Evolutionary conservation across 2,113 vertebrate species (phyloP).

Genomic region (Nematolebias whitei): DNA sequence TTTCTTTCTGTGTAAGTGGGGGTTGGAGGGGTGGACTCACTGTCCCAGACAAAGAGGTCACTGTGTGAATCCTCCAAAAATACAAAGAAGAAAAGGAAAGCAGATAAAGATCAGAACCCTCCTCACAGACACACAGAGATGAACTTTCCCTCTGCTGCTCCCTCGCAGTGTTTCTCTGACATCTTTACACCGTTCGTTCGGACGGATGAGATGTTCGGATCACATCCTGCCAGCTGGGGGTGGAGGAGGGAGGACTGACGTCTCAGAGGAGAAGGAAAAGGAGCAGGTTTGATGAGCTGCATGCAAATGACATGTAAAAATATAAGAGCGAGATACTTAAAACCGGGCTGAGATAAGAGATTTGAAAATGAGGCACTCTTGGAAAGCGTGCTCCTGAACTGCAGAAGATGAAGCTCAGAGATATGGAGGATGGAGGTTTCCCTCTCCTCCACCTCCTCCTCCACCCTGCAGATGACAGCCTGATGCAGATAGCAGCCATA

Average conservation of each 20-base stretch:
- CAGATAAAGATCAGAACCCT: constrained; percentile 80
- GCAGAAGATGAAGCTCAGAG: constrained; percentile 71
- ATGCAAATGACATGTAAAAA: constrained; percentile 82
- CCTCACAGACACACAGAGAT: constrained; percentile 70
- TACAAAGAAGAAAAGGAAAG: constrained; percentile 81
- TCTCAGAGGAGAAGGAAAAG: constrained; percentile 35
- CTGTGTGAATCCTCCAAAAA: constrained; percentile 82
- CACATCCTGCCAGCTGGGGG: no score
- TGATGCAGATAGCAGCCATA: constrained; percentile 68
- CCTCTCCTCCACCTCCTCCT: constrained; percentile 50
- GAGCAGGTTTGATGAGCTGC: constrained; percentile 71
- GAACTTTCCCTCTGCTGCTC: constrained; percentile 23
- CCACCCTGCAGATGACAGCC: constrained; percentile 35
- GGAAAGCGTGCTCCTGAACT: constrained; percentile 79
- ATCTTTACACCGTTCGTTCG: constrained; percentile 25
- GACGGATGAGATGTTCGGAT: no score
- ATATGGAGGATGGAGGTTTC: constrained; percentile 70
- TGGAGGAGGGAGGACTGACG: not conserved
- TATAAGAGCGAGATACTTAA: constrained; percentile 78
- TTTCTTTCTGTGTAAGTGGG: constrained; percentile 68
- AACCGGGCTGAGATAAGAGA: constrained; percentile 77
- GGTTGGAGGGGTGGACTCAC: constrained; percentile 66
- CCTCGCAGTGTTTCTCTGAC: constrained; percentile 23
- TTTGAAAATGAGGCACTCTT: constrained; percentile 82
- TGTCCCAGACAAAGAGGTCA: constrained; percentile 84